phyloP scores from a whole-genome alignment of 2,797 vertebrate genomes.

The Syngnathus rostellatus region DNA sequence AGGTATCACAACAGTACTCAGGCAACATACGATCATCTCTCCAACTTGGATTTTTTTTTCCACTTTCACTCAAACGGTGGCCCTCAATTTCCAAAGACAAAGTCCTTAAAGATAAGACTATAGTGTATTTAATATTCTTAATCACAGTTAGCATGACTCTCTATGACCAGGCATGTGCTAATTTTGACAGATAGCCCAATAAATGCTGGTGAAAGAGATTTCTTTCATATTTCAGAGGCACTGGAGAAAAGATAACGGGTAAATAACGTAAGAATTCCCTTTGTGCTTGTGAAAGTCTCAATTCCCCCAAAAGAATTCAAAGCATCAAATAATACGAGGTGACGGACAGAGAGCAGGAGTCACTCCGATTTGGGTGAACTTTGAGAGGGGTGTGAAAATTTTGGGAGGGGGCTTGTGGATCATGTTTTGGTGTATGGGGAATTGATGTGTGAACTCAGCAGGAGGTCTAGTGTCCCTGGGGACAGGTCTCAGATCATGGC shows the following conservation, averaged over 20 bases:
- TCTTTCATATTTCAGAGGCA: background rate
- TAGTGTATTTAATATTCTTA: background rate
- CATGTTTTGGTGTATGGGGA: slow-evolving; percentile 6
- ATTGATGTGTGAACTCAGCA: slow-evolving; percentile 36
- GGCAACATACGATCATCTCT: background rate
- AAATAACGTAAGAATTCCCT: slow-evolving; percentile 17
- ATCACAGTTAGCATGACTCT: background rate
- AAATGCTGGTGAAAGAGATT: background rate
- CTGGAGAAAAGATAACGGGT: background rate
- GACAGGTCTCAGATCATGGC: slow-evolving; percentile 37
- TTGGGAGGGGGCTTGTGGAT: slow-evolving; percentile 17
- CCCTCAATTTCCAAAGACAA: background rate
- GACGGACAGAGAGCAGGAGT: slow-evolving; percentile 51
- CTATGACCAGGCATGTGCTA: background rate
- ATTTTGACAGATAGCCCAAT: background rate
- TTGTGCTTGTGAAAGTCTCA: slow-evolving; percentile 28
- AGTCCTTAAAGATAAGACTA: background rate
- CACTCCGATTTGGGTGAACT: slow-evolving; percentile 53
- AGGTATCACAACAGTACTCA: background rate
- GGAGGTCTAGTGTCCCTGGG: slow-evolving; percentile 38
- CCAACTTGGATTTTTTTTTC: background rate
- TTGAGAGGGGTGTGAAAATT: slow-evolving; percentile 32
- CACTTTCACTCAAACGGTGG: background rate
- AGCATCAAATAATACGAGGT: slow-evolving; percentile 31
- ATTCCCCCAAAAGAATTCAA: slow-evolving; percentile 19